phyloP scores from a whole-genome alignment of 2,888 invertebrate species.

The Agrochola litura region DNA sequence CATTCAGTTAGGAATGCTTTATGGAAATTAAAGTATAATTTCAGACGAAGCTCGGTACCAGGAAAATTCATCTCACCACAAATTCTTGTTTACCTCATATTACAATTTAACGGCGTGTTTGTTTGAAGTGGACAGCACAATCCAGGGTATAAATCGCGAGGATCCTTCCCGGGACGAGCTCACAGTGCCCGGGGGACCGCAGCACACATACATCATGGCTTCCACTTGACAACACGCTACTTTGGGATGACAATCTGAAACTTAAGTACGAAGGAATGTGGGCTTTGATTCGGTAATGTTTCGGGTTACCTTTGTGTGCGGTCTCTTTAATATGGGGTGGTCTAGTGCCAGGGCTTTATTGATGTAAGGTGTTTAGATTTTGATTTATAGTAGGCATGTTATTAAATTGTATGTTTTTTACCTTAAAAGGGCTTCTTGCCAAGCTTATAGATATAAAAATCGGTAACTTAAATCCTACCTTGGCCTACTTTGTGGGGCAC shows the following conservation, averaged over 20 bases:
- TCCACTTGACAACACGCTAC: slow-evolving; percentile 69
- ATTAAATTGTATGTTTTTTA: neutral
- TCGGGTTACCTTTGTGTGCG: slow-evolving; percentile 1
- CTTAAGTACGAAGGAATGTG: slow-evolving; percentile 34
- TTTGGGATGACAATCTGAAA: slow-evolving; percentile 54
- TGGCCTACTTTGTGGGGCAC: neutral
- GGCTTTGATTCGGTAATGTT: slow-evolving; percentile 29
- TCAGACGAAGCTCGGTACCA: neutral
- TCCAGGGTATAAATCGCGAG: slow-evolving; percentile 77
- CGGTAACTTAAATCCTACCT: neutral
- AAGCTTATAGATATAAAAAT: neutral
- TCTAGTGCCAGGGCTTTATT: neutral
- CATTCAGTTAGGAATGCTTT: too few relatives aligned
- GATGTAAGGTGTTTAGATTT: neutral
- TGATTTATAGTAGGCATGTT: neutral
- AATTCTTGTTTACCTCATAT: slow-evolving; percentile 48
- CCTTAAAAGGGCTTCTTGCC: neutral
- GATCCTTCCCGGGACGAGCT: slow-evolving; percentile 69
- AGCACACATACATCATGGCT: slow-evolving; percentile 79
- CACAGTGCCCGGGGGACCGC: slow-evolving; percentile 67
- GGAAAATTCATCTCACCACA: slow-evolving; percentile 18
- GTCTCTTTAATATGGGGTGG: neutral
- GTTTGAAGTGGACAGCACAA: slow-evolving; percentile 76
- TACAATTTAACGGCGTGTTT: slow-evolving; percentile 77
- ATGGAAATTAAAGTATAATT: neutral